Base-by-base conservation (phyloP, 2,888 invertebrate genomes). In the Drosophila maculinotata region DNA sequence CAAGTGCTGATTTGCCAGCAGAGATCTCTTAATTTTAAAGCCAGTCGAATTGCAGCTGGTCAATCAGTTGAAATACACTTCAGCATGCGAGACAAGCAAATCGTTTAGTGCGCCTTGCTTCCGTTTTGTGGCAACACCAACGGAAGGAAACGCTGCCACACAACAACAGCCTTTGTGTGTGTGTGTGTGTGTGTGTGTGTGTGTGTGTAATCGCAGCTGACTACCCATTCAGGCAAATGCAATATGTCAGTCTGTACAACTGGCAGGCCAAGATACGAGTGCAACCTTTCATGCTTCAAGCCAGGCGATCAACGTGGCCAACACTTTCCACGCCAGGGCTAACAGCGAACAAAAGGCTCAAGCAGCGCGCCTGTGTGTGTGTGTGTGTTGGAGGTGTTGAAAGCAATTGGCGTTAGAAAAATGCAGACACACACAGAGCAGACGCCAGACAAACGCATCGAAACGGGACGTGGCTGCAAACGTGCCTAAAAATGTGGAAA, bases 221-320 rank as follows among this genome's bases (percentile, higher is more conserved):
- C 82, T 83, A 85, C 62, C 87, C 79, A 87, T 84, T 69, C 71
- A 70, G 75, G 77, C 83, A 87, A 75, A 82, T 77, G 87, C 87
- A 87, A 83, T 83, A 82, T 87, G 83, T 87, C 87, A 72, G 87
- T 47, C 53, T 53, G 42, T 60, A 58, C 62, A 70, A 67, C 80
- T 76, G 74, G 83, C 75, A 65, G 69, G 65, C 73, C 79, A 79
- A 82, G 80, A 85, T 80, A 83, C 68, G 69, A 72, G 44, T 70
- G 20, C 23, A 67, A 71, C 60, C 59, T 65, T 68, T 66, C 80
- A 65, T 69, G 77, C 74, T 54, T 53, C 79, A 60, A 57, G 57
- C 70, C 53, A 17, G 52, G 31, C 54, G 65, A 39, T 71, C 79
- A 67, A 58, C 82, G 57, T 71, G 73, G 77, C 57, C 72, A 76